Evolutionary conservation across 2,888 invertebrate genomes (phyloP), one percentile per base, ranked within the genome.

Genomic region (Noctua janthina): DNA sequence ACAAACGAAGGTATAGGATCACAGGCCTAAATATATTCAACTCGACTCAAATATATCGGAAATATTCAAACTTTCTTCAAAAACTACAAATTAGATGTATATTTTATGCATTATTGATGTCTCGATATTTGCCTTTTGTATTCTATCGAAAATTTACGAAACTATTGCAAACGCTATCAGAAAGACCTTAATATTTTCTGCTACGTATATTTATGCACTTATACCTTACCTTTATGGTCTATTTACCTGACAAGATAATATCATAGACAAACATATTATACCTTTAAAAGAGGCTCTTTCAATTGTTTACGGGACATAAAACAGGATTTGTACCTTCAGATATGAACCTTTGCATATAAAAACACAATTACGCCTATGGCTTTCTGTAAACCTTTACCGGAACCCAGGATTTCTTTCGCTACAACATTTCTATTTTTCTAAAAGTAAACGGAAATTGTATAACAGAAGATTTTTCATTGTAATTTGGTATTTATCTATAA

Each of bases 341-440:
- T 84, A 85, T 77, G 84, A 66, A 80, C 83, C 83, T 81, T 84
- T 84, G 87, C 88, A 80, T 84, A 83, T 85, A 78, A 86, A 89
- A 82, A 82, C 78, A 81, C 79, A 86, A 80, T 79, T 78, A 81
- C 70, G 76, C 62, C 73, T 76, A 73, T 83, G 70, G 76, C 75
- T 54, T 72, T 69, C 51, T 35, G 71, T 49, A 81, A 72, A 69
- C 62, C 76, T 87, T 39, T 69, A 54, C 59, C n/a, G 54, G 35
- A 64, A 64, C 66, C 64, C 67, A 59, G 43, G 68, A 67, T 85
- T 77, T 81, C 29, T 76, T 76, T 79, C n/a, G 13, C n/a, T 67
- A 62, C 56, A 66, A 74, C 11, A 46, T 79, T 87, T 72, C n/a
- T 76, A 76, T 84, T 80, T 85, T 43, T 67, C 29, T 74, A 49